Conservation (phyloP, 1,140 invertebrate species). For the Neuroterus valhalla region DNA sequence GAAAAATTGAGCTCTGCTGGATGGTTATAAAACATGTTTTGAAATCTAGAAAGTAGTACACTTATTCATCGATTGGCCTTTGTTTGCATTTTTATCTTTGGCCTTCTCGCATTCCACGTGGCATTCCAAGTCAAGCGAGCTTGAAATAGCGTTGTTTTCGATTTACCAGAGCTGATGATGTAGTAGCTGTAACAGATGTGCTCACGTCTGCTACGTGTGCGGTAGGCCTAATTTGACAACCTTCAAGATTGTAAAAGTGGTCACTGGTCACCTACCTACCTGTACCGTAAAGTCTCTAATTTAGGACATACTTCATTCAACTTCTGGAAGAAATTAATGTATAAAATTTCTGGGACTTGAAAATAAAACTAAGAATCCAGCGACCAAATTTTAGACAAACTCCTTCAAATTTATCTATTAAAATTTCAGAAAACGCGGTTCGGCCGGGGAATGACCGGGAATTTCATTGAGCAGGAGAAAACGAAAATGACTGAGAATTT, state of each 20-base stretch:
- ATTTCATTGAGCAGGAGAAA: too few relatives aligned
- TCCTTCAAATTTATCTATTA: too few relatives aligned
- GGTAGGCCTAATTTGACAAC: constrained; percentile 24
- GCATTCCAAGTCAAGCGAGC: background rate
- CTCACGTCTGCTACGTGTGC: constrained; percentile 11
- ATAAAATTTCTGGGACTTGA: too few relatives aligned
- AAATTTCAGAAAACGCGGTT: too few relatives aligned
- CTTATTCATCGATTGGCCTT: background rate
- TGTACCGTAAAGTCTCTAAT: background rate
- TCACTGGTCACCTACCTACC: constrained; percentile 1
- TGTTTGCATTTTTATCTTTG: constrained; percentile 27
- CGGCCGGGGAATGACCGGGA: too few relatives aligned
- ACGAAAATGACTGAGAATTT: too few relatives aligned
- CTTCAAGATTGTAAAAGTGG: constrained; percentile 1
- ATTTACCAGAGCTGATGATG: constrained; percentile 20
- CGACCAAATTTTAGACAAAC: too few relatives aligned
- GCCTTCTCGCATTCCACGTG: constrained; percentile 29
- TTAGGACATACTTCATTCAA: constrained; percentile 5
- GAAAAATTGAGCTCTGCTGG: too few relatives aligned
- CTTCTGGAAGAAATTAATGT: too few relatives aligned
- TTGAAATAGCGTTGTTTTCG: constrained; percentile 27
- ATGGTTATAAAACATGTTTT: too few relatives aligned
- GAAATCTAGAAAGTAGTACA: background rate
- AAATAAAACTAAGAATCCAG: too few relatives aligned
- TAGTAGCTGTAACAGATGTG: constrained; percentile 5